phyloP scores from a whole-genome alignment of 1,140 invertebrate genomes.

The Zaprionus ornatus region DNA sequence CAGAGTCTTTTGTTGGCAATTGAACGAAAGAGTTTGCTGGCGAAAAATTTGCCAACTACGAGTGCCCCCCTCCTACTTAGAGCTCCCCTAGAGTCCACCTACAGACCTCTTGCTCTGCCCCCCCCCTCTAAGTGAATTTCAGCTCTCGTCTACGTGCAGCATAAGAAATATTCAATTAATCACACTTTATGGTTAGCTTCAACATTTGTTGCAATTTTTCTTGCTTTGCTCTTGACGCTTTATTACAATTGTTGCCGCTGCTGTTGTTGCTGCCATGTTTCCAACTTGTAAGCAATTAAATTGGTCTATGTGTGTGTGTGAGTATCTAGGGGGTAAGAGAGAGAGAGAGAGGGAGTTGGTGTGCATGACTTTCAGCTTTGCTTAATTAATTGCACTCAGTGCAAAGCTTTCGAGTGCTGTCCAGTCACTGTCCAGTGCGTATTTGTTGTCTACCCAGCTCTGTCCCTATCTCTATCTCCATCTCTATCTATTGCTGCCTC shows the following conservation, averaged over 20 bases:
- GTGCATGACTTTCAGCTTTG: conserved; percentile 80
- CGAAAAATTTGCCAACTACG: conserved; percentile 44
- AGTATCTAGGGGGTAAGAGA: conserved; percentile 8
- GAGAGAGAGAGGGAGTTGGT: conserved; percentile 8
- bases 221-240: conserved; percentile 77
- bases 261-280: conserved; percentile 56
- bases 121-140: conserved; percentile 21
- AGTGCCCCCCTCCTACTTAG: neutral
- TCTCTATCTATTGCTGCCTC: conserved; percentile 16
- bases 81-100: neutral
- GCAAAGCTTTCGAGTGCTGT: conserved; percentile 57
- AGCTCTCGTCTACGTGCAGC: conserved; percentile 54
- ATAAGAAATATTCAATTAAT: conserved; percentile 83
- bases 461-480: conserved; percentile 17
- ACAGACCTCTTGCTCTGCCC: neutral
- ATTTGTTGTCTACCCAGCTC: conserved; percentile 18
- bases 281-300: conserved; percentile 80
- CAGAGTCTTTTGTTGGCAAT: conserved; percentile 14
- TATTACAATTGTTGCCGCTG: conserved; percentile 75
- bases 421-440: conserved; percentile 47
- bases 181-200: conserved; percentile 81
- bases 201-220: conserved; percentile 83
- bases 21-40: conserved; percentile 32
- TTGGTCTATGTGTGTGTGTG: conserved; percentile 47
- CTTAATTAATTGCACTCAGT: conserved; percentile 80